phyloP scores from a whole-genome alignment of 2,888 invertebrate genomes.

The Coelopa pilipes region DNA sequence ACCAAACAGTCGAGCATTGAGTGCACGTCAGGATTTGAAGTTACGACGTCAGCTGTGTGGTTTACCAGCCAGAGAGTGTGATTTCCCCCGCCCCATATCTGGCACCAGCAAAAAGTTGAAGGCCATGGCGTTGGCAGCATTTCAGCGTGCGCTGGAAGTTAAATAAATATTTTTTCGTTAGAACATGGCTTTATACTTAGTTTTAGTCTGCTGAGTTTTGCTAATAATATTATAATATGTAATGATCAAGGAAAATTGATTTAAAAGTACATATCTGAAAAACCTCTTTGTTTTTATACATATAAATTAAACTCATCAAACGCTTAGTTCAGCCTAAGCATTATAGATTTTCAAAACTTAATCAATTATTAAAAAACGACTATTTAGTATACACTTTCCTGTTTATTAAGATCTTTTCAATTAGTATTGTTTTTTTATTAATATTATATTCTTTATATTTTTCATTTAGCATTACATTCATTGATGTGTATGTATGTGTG shows the following conservation, averaged over 20 bases:
- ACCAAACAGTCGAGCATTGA: constrained; percentile 79
- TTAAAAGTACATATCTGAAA: no score
- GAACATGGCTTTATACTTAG: background rate
- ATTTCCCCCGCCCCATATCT: constrained; percentile 60
- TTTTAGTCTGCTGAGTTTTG: background rate
- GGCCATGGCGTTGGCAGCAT: constrained; percentile 59
- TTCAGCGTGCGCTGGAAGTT: constrained; percentile 61
- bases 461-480: constrained; percentile 10
- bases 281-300: background rate
- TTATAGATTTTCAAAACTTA: background rate
- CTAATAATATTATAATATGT: background rate
- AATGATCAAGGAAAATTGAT: no score
- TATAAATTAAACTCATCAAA: background rate
- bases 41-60: constrained; percentile 78
- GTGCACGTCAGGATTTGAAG: constrained; percentile 82
- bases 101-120: constrained; percentile 58
- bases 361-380: background rate
- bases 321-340: no score
- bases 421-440: constrained; percentile 7
- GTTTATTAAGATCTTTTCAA: constrained; percentile 12
- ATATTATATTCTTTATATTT: constrained; percentile 4
- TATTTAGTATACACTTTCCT: background rate
- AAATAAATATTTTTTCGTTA: constrained; percentile 46
- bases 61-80: constrained; percentile 74
- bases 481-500: constrained; percentile 6